A percentile compares a stretch with the other conserved stretches of the same genome.
These are phyloP conservation scores for Bombus huntii DNA, from an alignment of 1,140 invertebrate species.

Conservation along the genomic window DNA sequence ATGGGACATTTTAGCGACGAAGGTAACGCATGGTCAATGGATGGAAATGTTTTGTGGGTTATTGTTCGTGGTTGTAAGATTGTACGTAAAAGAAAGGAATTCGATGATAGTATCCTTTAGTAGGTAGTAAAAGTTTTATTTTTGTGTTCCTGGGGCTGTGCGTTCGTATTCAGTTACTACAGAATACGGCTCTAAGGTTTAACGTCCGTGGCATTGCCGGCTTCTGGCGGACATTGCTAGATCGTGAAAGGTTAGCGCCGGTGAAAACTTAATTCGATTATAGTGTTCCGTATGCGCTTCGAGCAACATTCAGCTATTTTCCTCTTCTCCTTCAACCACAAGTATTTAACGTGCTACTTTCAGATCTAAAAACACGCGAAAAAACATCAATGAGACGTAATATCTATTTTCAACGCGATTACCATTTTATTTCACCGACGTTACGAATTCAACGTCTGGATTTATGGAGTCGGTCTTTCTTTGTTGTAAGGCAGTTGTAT, in stretches of 20 bases:
- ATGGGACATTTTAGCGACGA: background rate
- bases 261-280: conserved; percentile 15
- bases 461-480: no score
- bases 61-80: background rate
- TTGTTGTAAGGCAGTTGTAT: no score
- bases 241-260: conserved; percentile 15
- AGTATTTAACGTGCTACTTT: background rate
- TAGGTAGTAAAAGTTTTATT: background rate
- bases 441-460: no score
- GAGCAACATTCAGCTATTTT: background rate
- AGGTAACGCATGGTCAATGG: background rate
- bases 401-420: background rate
- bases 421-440: background rate
- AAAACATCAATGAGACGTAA: background rate
- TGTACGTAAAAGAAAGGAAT: background rate
- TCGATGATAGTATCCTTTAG: background rate
- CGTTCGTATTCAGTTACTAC: background rate
- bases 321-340: background rate
- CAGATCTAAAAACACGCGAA: no score
- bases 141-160: background rate
- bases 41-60: background rate
- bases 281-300: background rate
- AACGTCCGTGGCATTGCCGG: conserved; percentile 24
- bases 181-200: background rate
- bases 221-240: background rate